Evolutionary conservation across 2,888 invertebrate species (phyloP), one percentile per base, ranked within the genome.

Genomic region (Eupeodes latifasciatus): DNA sequence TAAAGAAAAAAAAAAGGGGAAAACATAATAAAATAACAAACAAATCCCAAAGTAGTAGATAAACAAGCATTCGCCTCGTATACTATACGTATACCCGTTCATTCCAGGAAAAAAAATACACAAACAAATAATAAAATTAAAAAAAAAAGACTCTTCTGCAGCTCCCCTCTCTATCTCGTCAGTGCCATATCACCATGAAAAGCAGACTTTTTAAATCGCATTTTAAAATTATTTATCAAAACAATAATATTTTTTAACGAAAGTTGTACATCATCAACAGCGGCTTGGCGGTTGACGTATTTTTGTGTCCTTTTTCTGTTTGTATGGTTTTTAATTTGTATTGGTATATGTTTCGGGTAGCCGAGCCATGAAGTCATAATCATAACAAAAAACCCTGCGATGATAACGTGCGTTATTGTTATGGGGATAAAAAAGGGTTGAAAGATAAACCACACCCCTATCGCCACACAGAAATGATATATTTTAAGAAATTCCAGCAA

Each of bases 181-280:
- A 27, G 27, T 27, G 1, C 77, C 66, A 10, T 9, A n/a, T 34
- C 36, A 59, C n/a, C 51, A 67, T 49, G n/a, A 80, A 10, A 79
- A 80, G 76, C 34, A 74, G 80, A 81, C 64, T 88, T 85, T 81
- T 77, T 69, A 88, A 88, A 88, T 88, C 88, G 88, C 81, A 78
- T 88, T 88, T 88, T 77, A 81, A 88, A 88, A 88, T 88, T 88
- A 88, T 88, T 81, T 85, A 88, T 85, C 81, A 85, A 81, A 88
- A 88, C 88, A 88, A 81, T 84, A 85, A 88, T 88, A 88, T 88
- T 88, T 88, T 88, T 88, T 88, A 88, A 85, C 81, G 62, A 81
- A 85, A 88, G 78, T 85, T 88, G 74, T 78, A 84, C 84, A 88
- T 81, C 88, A 84, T 81, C 83, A 77, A 76, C 77, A 67, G 6